A percentile compares a stretch with the other conserved stretches of the same genome.
phyloP scores from a whole-genome alignment of 2,113 vertebrate genomes.

The Dasyurus viverrinus region DNA sequence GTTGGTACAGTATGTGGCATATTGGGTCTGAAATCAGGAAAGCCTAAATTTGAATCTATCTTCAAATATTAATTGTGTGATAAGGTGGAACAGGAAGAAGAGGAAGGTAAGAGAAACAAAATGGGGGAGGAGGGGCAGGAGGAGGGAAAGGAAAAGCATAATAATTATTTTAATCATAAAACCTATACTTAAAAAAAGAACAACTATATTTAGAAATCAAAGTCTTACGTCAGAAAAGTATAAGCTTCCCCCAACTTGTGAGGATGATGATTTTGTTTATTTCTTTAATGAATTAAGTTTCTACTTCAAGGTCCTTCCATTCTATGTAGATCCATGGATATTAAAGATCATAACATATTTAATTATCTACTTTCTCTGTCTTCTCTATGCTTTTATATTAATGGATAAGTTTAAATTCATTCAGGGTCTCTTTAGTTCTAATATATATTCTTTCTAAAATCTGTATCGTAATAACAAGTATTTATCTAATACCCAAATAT shows the following conservation, averaged over 20 bases:
- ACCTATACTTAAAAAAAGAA: not conserved
- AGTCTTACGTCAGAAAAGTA: not conserved
- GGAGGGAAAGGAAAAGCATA: no score
- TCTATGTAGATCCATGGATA: not conserved
- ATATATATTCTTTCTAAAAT: not conserved
- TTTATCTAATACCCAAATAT: not conserved
- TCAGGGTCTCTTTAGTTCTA: not conserved
- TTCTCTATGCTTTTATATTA: not conserved
- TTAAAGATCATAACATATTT: not conserved
- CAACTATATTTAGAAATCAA: not conserved
- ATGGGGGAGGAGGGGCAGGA: not conserved
- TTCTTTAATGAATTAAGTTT: not conserved
- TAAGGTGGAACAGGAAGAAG: not conserved
- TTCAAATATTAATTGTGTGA: not conserved
- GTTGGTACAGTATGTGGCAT: no score
- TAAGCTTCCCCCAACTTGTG: not conserved
- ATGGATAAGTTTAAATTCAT: not conserved
- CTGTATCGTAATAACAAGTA: not conserved
- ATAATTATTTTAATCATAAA: not conserved
- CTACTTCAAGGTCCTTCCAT: not conserved
- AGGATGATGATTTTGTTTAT: not conserved
- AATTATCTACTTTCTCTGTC: not conserved
- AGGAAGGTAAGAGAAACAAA: not conserved
- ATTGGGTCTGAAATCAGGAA: not conserved
- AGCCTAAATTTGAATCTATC: not conserved